phyloP scores from a whole-genome alignment of 30 jellyfish, hydroid and myxozoan species.

The Aurelia aurita region DNA sequence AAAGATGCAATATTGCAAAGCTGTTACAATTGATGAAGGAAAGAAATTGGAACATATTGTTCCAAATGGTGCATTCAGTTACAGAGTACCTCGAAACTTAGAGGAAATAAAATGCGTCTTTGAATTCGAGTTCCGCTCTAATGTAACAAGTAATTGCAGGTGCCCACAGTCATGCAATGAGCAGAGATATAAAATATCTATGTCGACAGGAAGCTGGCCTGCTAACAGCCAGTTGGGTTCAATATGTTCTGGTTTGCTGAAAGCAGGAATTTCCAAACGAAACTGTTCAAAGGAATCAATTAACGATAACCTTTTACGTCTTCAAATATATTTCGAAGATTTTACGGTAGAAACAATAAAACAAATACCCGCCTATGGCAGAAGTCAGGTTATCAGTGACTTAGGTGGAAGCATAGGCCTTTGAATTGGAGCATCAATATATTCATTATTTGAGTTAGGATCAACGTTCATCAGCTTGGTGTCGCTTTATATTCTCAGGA shows the following conservation, averaged over 20 bases:
- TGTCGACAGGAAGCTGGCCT: constrained; percentile 37
- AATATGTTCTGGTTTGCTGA: neutral
- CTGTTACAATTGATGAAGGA: neutral
- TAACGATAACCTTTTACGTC: neutral
- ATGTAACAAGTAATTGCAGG: neutral
- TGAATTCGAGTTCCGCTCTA: neutral
- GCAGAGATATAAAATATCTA: constrained; percentile 10
- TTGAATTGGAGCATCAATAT: constrained; percentile 71
- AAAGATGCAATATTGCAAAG: neutral
- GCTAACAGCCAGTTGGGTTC: neutral
- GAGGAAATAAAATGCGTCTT: neutral
- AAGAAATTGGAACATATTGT: neutral
- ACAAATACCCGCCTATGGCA: constrained; percentile 31
- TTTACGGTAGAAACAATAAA: constrained; percentile 44
- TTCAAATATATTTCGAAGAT: constrained; percentile 32
- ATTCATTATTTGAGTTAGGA: constrained; percentile 46
- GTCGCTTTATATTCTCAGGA: neutral
- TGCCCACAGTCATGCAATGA: constrained; percentile 44
- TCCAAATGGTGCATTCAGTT: neutral
- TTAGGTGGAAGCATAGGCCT: constrained; percentile 69
- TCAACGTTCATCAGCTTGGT: neutral
- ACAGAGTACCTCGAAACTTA: neutral
- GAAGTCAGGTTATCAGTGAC: constrained; percentile 32
- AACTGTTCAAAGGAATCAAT: constrained; percentile 20
- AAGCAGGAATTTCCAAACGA: neutral